These are phyloP conservation scores for Troilus luridus DNA, from an alignment of 2,888 invertebrate genomes.

Conservation along the genomic window DNA sequence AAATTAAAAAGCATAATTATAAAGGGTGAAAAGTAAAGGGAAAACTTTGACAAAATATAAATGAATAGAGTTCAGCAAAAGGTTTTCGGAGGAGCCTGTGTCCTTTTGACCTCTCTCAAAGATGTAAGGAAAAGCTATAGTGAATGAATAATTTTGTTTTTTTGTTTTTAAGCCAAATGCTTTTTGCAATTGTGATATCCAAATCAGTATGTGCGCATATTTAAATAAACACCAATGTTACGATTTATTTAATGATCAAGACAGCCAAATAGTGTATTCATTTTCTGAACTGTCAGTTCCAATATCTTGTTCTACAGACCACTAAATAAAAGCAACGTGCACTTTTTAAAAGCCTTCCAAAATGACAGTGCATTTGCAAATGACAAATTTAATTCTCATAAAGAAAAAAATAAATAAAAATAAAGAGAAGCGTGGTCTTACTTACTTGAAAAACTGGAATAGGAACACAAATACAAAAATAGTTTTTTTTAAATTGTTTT, in stretches of 20 bases:
- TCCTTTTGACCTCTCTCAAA: constrained; percentile 21
- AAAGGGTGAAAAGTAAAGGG: constrained; percentile 12
- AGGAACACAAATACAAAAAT: neutral
- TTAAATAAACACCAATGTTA: neutral
- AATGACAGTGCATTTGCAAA: neutral
- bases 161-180: neutral
- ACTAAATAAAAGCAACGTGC: constrained; percentile 27
- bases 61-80: neutral
- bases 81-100: constrained; percentile 28
- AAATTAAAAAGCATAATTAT: neutral
- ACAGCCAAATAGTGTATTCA: neutral
- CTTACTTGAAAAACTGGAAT: constrained; percentile 37
- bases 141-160: no score
- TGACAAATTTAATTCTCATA: neutral
- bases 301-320: constrained; percentile 9
- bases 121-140: constrained; percentile 24
- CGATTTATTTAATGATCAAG: neutral
- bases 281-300: constrained; percentile 8
- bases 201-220: neutral
- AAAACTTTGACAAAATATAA: neutral
- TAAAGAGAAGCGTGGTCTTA: neutral
- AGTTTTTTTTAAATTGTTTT: neutral
- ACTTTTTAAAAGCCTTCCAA: constrained; percentile 9
- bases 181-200: neutral
- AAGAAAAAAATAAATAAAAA: neutral